Evolutionary conservation across 2,888 invertebrate genomes (phyloP), one percentile per base, ranked within the genome.

Genomic region (Drosophila kokeensis): DNA sequence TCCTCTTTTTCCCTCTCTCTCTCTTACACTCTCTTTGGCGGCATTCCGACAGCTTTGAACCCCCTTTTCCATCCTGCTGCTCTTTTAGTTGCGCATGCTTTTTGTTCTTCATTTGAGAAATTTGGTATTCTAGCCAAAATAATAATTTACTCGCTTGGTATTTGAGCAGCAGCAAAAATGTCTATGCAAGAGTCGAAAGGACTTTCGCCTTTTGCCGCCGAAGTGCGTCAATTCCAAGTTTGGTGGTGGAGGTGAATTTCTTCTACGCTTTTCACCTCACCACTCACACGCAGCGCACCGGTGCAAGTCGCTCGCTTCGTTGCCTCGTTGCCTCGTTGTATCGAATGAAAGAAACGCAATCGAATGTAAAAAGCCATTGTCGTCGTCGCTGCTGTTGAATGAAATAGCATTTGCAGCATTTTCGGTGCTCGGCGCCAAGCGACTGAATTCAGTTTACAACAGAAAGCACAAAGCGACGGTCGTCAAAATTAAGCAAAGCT

Each of bases 381-480:
- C 45, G 45, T 45, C 45, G 24, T 45, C 21, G 45, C 24, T 24
- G 67, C 49, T 48, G 34, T 60, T 75, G 32, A 45, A n/a, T 55
- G n/a, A 29, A 55, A 68, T 52, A 38, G 59, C 73, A 48, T 42
- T 53, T 38, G 49, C 54, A 49, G 59, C 55, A 57, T 66, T 73
- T 68, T 72, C 69, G 63, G 57, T 61, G 67, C 57, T 73, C 86
- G 87, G 83, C 89, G 86, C 82, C 73, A 89, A 84, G 73, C 85
- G 50, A 49, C 58, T 62, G 65, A 73, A 73, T 92, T 45, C 91
- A 93, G 92, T 93, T 92, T 92, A 90, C 87, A 92, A 90, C 91
- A 90, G 91, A 91, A 92, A 92, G 92, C 93, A 92, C 91, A 91
- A 90, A 90, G 83, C 89, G 83, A 90, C 92, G 92, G 93, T 92